These are phyloP conservation scores for Simalia tracyae DNA, from an alignment of 2,797 vertebrate genomes.

Conservation along the genomic window DNA sequence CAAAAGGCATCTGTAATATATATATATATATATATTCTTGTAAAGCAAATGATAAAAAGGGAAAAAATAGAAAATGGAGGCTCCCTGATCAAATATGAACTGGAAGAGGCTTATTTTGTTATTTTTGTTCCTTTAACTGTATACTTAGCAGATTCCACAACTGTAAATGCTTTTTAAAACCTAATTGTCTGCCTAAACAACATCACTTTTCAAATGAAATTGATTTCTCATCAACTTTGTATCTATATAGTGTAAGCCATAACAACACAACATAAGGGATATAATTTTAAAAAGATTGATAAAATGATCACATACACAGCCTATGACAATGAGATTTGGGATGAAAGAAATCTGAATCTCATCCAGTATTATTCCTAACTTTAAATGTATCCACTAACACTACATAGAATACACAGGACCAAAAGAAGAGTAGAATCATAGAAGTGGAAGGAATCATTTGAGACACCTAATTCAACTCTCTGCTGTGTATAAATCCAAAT, in stretches of 20 bases:
- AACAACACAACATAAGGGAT: not conserved
- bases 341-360: not conserved
- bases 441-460: too few relatives aligned
- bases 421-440: too few relatives aligned
- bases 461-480: too few relatives aligned
- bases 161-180: not conserved
- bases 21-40: too few relatives aligned
- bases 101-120: conserved; percentile 19
- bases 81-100: not conserved
- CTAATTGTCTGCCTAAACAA: conserved; percentile 4
- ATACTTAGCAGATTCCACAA: not conserved
- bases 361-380: not conserved
- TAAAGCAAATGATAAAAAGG: conserved; percentile 39
- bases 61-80: conserved; percentile 36
- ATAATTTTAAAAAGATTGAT: not conserved
- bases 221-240: not conserved
- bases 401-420: not conserved
- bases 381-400: too few relatives aligned
- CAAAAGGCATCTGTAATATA: conserved; percentile 56
- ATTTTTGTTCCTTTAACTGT: conserved; percentile 22
- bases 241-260: accelerated
- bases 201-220: not conserved
- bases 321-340: not conserved
- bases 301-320: accelerated
- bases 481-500: too few relatives aligned